Percentiles rank a stretch among this genome's conserved stretches.
Evolutionary conservation across 2,888 invertebrate genomes (phyloP).

Genomic region (Biston stratarius): DNA sequence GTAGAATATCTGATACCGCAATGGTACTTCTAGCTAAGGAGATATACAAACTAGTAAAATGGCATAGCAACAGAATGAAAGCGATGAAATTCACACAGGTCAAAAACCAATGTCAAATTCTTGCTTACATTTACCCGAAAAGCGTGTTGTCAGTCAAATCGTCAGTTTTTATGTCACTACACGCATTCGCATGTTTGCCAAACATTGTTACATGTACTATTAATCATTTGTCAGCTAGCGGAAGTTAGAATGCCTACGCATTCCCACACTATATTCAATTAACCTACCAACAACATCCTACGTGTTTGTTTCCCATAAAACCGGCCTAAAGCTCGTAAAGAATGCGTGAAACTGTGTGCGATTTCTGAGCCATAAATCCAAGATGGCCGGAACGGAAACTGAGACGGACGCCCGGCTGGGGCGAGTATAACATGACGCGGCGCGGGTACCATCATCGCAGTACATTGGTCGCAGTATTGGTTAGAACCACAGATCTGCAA

Average conservation of each 20-base stretch:
- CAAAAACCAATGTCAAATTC: background rate
- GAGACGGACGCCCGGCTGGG: slow-evolving; percentile 58
- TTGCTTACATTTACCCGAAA: background rate
- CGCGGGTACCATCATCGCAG: slow-evolving; percentile 36
- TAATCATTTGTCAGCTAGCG: slow-evolving; percentile 32
- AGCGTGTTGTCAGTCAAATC: background rate
- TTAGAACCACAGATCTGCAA: background rate
- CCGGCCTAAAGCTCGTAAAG: slow-evolving; percentile 30
- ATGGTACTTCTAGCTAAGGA: too few relatives aligned
- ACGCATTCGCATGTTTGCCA: slow-evolving; percentile 27
- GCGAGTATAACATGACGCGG: slow-evolving; percentile 55
- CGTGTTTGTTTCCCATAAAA: slow-evolving; percentile 30
- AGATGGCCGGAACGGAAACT: slow-evolving; percentile 70
- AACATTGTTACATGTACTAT: slow-evolving; percentile 33
- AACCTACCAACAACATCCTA: slow-evolving; percentile 34
- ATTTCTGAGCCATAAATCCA: slow-evolving; percentile 53
- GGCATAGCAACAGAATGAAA: too few relatives aligned
- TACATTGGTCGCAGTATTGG: slow-evolving; percentile 16
- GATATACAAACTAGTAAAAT: too few relatives aligned
- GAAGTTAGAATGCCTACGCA: slow-evolving; percentile 31
- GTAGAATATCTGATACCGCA: too few relatives aligned
- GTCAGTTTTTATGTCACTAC: slow-evolving; percentile 4
- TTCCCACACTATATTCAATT: slow-evolving; percentile 37
- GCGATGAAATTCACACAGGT: background rate
- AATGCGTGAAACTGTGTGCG: slow-evolving; percentile 26